Percentiles rank a stretch among this genome's conserved stretches.
Conservation (phyloP, 2,888 invertebrate genomes). For the Rhopalosiphum nymphaeae region DNA sequence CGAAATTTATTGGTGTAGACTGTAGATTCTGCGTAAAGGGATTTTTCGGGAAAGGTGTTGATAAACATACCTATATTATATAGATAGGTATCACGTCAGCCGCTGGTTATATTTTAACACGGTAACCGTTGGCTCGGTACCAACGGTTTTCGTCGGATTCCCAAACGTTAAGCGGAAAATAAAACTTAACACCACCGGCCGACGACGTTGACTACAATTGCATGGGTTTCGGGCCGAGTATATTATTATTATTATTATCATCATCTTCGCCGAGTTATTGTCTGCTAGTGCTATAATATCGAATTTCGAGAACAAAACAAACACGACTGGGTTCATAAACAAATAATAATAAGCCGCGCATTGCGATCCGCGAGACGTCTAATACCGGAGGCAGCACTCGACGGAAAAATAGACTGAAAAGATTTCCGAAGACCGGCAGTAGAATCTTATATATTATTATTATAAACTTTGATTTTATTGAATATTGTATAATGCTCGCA, state of each 20-base stretch:
- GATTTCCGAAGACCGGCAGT: background rate
- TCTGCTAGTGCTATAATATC: background rate
- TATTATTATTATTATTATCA: background rate
- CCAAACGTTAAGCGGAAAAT: background rate
- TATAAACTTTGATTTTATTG: background rate
- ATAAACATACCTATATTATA: conserved; percentile 1
- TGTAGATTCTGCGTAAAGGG: background rate
- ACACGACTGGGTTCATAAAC: conserved; percentile 16
- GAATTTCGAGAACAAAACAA: conserved; percentile 42
- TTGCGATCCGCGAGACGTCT: background rate
- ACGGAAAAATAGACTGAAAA: conserved; percentile 7
- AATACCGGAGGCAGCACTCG: conserved; percentile 7
- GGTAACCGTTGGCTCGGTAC: background rate
- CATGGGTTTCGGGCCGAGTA: background rate
- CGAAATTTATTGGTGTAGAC: background rate
- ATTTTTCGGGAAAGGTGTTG: background rate
- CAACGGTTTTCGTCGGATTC: conserved; percentile 16
- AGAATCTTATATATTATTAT: background rate
- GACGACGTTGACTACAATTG: background rate
- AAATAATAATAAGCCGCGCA: conserved; percentile 24
- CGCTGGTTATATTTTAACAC: conserved; percentile 2
- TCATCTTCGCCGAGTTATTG: background rate
- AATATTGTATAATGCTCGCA: background rate
- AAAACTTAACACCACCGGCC: background rate
- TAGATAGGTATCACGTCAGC: background rate